These are phyloP conservation scores for Macaria notata DNA, from an alignment of 2,888 invertebrate species.

Conservation along the genomic window DNA sequence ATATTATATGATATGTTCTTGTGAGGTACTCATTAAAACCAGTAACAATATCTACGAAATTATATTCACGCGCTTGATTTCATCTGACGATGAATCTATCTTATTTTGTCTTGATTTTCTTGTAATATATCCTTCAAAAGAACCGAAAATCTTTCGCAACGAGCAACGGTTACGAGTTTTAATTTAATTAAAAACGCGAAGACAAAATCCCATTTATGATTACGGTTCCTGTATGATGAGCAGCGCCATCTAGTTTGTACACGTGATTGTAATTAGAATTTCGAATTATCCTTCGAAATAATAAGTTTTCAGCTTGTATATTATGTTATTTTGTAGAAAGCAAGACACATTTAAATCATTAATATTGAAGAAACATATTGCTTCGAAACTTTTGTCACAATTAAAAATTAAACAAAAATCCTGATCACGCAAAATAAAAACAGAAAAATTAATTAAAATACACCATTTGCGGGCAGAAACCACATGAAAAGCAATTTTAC, in stretches of 20 bases:
- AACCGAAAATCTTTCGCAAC: constrained; percentile 38
- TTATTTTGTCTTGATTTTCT: constrained; percentile 61
- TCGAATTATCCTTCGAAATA: background rate
- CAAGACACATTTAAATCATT: too few relatives aligned
- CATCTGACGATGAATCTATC: constrained; percentile 52
- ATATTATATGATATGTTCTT: too few relatives aligned
- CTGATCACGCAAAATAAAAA: too few relatives aligned
- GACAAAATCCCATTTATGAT: constrained; percentile 26
- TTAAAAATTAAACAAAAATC: too few relatives aligned
- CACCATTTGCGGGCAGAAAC: too few relatives aligned
- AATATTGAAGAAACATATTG: too few relatives aligned
- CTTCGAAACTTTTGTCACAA: too few relatives aligned
- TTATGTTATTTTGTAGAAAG: too few relatives aligned
- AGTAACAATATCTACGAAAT: constrained; percentile 53
- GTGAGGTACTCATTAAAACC: too few relatives aligned
- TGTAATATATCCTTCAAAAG: constrained; percentile 53
- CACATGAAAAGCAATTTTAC: too few relatives aligned
- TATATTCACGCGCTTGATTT: constrained; percentile 61
- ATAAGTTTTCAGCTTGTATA: background rate
- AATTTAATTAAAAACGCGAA: constrained; percentile 46
- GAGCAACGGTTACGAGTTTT: constrained; percentile 35
- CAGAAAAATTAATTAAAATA: too few relatives aligned
- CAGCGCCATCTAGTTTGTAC: constrained; percentile 14
- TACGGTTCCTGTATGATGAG: constrained; percentile 19
- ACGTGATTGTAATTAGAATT: constrained; percentile 23